Conservation (phyloP, 2,113 vertebrate genomes). For the Psittacula cyanocephala region DNA sequence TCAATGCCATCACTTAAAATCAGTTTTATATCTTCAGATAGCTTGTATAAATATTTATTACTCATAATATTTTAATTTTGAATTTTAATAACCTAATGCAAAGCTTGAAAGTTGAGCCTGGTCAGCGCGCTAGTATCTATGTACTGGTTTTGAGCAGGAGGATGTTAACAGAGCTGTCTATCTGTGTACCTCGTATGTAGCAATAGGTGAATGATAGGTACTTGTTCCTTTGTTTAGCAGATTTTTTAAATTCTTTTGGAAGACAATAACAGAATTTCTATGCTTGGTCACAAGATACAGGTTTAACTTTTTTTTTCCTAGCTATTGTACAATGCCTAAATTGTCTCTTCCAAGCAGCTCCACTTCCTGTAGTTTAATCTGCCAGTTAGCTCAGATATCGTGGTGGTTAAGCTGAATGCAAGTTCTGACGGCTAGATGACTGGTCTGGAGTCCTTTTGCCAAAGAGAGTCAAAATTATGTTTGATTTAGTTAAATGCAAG, state of each 20-base stretch:
- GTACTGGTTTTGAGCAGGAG: not conserved
- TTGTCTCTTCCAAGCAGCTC: not conserved
- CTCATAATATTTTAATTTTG: not conserved
- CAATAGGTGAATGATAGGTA: not conserved
- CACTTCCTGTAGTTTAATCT: not conserved
- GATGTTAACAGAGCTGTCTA: not conserved
- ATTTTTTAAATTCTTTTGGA: not conserved
- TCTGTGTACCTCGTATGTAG: fast-evolving
- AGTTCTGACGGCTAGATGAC: not conserved
- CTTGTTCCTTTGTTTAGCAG: not conserved
- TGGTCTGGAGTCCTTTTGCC: not conserved
- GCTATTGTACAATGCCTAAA: not conserved
- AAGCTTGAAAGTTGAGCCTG: not conserved
- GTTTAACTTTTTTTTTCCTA: not conserved
- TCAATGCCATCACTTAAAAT: slow-evolving; percentile 17
- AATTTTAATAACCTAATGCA: not conserved
- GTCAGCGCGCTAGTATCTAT: not conserved
- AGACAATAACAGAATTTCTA: not conserved
- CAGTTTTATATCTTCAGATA: not conserved
- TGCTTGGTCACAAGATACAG: not conserved
- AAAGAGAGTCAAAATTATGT: not conserved
- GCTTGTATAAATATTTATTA: not conserved
- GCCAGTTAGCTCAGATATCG: not conserved
- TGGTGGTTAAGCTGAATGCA: not conserved
- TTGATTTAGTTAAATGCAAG: not conserved